phyloP scores from a whole-genome alignment of 2,113 vertebrate species.

The Tyto alba region DNA sequence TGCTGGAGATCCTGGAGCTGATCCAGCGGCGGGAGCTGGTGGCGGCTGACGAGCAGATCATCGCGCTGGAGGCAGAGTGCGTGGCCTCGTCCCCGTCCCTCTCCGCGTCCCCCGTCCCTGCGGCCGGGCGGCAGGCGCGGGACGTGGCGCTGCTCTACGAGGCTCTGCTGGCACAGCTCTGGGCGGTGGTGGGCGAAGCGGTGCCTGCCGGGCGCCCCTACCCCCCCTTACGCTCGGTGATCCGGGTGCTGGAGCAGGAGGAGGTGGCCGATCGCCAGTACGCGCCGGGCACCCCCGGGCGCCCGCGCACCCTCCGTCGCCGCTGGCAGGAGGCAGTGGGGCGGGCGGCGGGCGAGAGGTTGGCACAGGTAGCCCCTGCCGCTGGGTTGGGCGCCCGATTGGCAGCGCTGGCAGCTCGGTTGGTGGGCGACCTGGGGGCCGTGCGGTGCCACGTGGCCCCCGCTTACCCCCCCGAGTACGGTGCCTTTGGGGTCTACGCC shows the following conservation, averaged over 20 bases:
- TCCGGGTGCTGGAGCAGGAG: slow-evolving; percentile 86
- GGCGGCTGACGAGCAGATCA: slow-evolving; percentile 84
- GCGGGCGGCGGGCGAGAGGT: slow-evolving; percentile 64
- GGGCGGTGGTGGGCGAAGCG: slow-evolving; percentile 82
- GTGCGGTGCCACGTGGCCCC: slow-evolving; percentile 80
- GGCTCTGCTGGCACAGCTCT: slow-evolving; percentile 86
- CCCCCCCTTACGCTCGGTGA: slow-evolving; percentile 76
- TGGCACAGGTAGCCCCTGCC: slow-evolving; percentile 68
- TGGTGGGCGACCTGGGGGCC: slow-evolving; percentile 79
- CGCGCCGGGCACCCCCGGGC: slow-evolving; percentile 7
- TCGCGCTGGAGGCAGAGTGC: slow-evolving; percentile 87
- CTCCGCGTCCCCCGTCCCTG: background rate
- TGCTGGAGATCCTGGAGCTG: slow-evolving; percentile 78
- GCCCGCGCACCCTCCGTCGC: slow-evolving; percentile 72
- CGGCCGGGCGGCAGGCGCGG: slow-evolving; percentile 72
- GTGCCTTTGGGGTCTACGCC: slow-evolving; percentile 81
- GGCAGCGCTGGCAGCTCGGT: slow-evolving; percentile 68
- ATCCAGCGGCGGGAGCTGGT: slow-evolving; percentile 86
- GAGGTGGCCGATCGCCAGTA: slow-evolving; percentile 73
- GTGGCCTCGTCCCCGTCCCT: slow-evolving; percentile 44
- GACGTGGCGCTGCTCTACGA: slow-evolving; percentile 88
- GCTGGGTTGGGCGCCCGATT: slow-evolving; percentile 66
- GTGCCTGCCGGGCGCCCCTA: slow-evolving; percentile 67
- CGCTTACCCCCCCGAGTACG: slow-evolving; percentile 80
- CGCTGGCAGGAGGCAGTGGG: slow-evolving; percentile 80